phyloP scores from a whole-genome alignment of 1,140 invertebrate genomes.

The Phthorimaea operculella region DNA sequence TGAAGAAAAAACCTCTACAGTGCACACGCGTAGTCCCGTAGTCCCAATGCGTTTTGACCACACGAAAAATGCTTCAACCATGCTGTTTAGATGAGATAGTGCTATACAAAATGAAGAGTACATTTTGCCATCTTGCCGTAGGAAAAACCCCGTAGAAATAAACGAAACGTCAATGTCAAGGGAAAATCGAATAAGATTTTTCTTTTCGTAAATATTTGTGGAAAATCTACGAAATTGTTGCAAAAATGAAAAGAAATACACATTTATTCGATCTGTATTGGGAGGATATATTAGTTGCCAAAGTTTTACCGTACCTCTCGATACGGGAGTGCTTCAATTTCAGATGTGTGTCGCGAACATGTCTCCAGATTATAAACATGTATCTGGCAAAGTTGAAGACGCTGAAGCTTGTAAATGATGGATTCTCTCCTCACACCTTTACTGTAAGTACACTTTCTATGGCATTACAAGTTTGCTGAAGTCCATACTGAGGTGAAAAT shows the following conservation, averaged over 20 bases:
- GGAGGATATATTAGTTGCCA: constrained; percentile 69
- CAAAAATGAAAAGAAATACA: constrained; percentile 53
- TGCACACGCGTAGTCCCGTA: no score
- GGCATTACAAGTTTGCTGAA: not conserved
- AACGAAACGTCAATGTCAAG: not conserved
- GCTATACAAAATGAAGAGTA: no score
- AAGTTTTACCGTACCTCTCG: constrained; percentile 59
- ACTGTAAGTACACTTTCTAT: constrained; percentile 31
- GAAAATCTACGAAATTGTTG: constrained; percentile 16
- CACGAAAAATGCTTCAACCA: no score
- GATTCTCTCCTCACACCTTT: constrained; percentile 54
- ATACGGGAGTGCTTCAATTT: constrained; percentile 69
- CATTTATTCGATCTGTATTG: constrained; percentile 69
- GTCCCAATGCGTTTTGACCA: no score
- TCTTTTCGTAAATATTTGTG: constrained; percentile 1
- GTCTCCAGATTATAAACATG: constrained; percentile 55
- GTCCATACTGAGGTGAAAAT: constrained; percentile 10
- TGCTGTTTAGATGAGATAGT: no score
- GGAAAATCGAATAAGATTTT: not conserved
- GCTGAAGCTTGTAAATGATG: constrained; percentile 55
- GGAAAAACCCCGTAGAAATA: not conserved
- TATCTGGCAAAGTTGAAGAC: constrained; percentile 57
- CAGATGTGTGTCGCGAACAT: constrained; percentile 66
- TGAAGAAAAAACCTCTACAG: no score
- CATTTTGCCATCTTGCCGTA: not conserved